phyloP scores from a whole-genome alignment of 1,140 invertebrate species.

The Drosophila athabasca region DNA sequence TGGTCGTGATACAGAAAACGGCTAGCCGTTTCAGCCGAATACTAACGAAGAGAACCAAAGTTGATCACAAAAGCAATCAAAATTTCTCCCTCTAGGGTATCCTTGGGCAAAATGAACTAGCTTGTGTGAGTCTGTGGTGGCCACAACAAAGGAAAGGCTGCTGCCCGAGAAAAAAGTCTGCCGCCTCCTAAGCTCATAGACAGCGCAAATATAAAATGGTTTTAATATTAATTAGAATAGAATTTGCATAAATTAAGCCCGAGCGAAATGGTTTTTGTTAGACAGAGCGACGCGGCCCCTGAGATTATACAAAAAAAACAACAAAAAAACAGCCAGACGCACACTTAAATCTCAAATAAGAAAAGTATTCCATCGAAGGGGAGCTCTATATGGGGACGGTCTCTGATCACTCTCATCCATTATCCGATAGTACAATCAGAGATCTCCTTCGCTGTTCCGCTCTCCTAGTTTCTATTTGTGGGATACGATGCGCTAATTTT shows the following conservation, averaged over 20 bases:
- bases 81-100: conserved; percentile 29
- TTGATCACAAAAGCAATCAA: not conserved
- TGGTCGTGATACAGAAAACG: conserved; percentile 69
- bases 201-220: conserved; percentile 44
- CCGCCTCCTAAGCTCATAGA: conserved; percentile 42
- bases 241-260: conserved; percentile 75
- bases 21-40: no score
- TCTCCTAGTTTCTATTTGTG: conserved; percentile 43
- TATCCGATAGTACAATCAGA: conserved; percentile 27
- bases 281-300: conserved; percentile 71
- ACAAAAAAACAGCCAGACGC: not conserved
- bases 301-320: conserved; percentile 45
- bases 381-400: not conserved
- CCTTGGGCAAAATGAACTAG: conserved; percentile 58
- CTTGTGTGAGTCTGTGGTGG: conserved; percentile 50
- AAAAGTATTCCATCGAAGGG: not conserved
- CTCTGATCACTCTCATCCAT: conserved; percentile 24
- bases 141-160: conserved; percentile 47
- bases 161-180: conserved; percentile 63
- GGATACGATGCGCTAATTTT: conserved; percentile 49
- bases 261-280: conserved; percentile 65
- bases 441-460: conserved; percentile 27
- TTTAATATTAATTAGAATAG: conserved; percentile 77
- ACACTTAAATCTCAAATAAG: conserved; percentile 1
- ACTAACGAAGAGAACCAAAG: not conserved